phyloP scores from a whole-genome alignment of 2,113 vertebrate genomes.

The Halcyon malimbica region DNA sequence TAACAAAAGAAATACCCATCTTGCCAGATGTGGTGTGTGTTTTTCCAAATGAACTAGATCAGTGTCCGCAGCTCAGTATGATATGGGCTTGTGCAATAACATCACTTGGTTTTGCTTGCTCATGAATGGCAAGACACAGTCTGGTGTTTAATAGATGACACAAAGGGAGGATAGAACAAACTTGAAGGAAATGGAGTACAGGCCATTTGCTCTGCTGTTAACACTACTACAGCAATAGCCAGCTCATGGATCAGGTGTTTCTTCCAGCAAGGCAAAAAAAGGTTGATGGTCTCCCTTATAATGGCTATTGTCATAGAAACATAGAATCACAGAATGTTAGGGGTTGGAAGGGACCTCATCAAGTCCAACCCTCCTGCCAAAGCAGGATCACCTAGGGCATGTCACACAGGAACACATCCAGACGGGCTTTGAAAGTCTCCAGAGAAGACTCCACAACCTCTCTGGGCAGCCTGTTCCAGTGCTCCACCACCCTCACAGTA shows the following conservation, averaged over 20 bases:
- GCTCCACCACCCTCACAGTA: too few species aligned
- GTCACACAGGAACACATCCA: too few species aligned
- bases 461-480: too few species aligned
- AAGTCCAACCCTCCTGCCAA: too few species aligned
- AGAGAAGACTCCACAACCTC: too few species aligned
- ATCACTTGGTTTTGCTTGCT: conserved; percentile 16
- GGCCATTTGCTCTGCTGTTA: neutral
- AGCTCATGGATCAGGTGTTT: neutral
- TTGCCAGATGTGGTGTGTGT: conserved; percentile 18
- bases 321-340: too few species aligned
- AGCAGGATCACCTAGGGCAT: too few species aligned
- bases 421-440: too few species aligned
- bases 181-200: neutral
- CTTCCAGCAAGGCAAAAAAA: neutral
- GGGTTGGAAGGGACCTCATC: too few species aligned
- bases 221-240: neutral
- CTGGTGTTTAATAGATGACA: neutral
- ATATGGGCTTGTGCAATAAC: conserved; percentile 11
- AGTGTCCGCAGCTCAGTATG: neutral
- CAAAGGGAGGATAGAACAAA: neutral
- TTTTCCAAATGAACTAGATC: conserved; percentile 11
- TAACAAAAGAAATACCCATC: conserved; percentile 6
- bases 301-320: neutral
- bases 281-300: neutral
- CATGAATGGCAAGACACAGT: neutral